Percentiles rank a stretch among this genome's conserved stretches.
Evolutionary conservation across 2,888 invertebrate genomes (phyloP).

Genomic region (Oscheius myriophilus): DNA sequence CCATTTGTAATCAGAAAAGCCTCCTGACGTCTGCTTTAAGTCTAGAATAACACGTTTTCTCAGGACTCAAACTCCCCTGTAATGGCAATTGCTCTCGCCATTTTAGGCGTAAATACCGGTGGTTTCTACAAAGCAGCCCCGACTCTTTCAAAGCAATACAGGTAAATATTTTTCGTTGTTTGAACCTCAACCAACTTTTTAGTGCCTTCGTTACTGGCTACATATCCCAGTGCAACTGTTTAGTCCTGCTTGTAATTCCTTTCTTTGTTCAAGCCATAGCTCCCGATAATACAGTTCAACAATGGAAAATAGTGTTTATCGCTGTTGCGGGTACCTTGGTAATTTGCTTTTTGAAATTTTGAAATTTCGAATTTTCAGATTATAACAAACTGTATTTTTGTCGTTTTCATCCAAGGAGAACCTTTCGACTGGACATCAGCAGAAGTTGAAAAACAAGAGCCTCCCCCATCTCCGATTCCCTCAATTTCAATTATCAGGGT

Average conservation of each 20-base stretch:
- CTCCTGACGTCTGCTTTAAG: too few relatives aligned
- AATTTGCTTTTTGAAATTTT: background rate
- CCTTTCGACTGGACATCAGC: conserved; percentile 47
- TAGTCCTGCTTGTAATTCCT: conserved; percentile 51
- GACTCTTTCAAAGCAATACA: conserved; percentile 58
- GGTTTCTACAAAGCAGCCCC: conserved; percentile 63
- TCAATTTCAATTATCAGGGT: background rate
- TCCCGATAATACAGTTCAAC: conserved; percentile 44
- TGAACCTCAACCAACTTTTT: background rate
- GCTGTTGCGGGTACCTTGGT: conserved; percentile 36
- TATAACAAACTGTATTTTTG: conserved; percentile 48
- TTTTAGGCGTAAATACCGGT: conserved; percentile 47
- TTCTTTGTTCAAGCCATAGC: conserved; percentile 50
- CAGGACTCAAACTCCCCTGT: conserved; percentile 24
- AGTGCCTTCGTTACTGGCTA: conserved; percentile 59
- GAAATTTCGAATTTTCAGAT: conserved; percentile 26
- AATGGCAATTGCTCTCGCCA: conserved; percentile 28
- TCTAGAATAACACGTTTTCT: background rate
- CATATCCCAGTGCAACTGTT: conserved; percentile 57
- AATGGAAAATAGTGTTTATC: conserved; percentile 45
- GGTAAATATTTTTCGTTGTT: background rate
- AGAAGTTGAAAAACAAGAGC: conserved; percentile 1
- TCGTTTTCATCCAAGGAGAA: conserved; percentile 44
- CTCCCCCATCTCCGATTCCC: background rate
- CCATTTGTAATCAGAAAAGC: too few relatives aligned